phyloP scores from a whole-genome alignment of 2,113 vertebrate genomes.

The Rynchops niger region DNA sequence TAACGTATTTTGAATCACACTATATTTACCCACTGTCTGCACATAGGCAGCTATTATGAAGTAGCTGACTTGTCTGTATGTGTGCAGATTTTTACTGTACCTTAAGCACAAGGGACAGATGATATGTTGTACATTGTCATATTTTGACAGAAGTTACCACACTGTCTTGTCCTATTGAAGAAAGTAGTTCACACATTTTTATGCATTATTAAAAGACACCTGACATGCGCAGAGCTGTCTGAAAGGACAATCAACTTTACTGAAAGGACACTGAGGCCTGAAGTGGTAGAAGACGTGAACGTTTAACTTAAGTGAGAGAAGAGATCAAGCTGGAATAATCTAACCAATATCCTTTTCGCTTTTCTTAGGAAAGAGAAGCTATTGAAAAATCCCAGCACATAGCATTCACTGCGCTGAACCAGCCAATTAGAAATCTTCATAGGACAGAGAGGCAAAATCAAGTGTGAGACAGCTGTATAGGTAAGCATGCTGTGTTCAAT shows the following conservation, averaged over 20 bases:
- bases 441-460: background rate
- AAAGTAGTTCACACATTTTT: background rate
- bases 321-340: background rate
- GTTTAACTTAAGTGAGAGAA: background rate
- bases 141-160: background rate
- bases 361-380: background rate
- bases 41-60: background rate
- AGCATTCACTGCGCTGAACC: background rate
- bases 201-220: background rate
- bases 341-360: rapidly evolving
- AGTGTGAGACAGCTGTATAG: background rate
- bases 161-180: background rate
- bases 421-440: background rate
- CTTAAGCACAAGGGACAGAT: background rate
- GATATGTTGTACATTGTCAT: background rate
- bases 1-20: background rate
- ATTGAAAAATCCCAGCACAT: background rate
- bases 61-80: background rate
- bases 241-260: background rate
- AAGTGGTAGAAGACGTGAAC: background rate
- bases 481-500: background rate
- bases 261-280: background rate
- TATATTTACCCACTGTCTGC: background rate
- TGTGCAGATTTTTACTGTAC: background rate
- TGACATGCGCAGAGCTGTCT: background rate